Percentiles rank a stretch among this genome's conserved stretches.
Conservation (phyloP, 2,113 vertebrate genomes). For the Clarias magur region DNA sequence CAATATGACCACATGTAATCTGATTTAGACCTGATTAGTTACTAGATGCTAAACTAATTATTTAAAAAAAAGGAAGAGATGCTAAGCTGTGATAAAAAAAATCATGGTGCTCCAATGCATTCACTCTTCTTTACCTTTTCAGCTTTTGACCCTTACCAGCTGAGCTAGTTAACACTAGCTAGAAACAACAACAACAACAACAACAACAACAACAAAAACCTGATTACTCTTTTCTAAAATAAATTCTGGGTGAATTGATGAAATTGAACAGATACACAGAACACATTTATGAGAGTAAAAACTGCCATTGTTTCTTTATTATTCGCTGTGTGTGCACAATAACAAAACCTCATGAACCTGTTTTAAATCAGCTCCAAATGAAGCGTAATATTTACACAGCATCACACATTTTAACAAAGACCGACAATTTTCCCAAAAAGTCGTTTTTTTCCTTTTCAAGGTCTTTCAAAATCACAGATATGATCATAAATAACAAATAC, state of each 20-base stretch:
- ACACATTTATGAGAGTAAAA: no score
- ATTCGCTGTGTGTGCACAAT: neutral
- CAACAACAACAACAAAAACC: neutral
- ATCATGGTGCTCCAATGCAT: neutral
- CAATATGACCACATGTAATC: neutral
- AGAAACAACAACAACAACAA: no score
- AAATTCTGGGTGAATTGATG: neutral
- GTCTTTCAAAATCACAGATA: neutral
- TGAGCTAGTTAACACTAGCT: neutral
- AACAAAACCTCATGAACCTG: neutral
- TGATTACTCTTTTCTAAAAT: neutral
- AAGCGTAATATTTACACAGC: neutral
- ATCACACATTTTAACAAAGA: neutral
- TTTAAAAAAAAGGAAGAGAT: neutral
- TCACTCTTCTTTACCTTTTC: neutral
- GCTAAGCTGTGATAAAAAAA: neutral
- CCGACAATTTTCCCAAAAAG: neutral
- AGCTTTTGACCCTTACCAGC: neutral
- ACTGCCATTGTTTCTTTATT: no score
- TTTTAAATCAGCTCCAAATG: neutral
- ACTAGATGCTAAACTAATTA: slow-evolving; percentile 4
- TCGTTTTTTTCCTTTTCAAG: neutral
- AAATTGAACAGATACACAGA: neutral
- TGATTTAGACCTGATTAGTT: neutral
- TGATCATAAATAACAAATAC: neutral